phyloP scores from a whole-genome alignment of 2,797 vertebrate species.

The Gambusia yucatana region DNA sequence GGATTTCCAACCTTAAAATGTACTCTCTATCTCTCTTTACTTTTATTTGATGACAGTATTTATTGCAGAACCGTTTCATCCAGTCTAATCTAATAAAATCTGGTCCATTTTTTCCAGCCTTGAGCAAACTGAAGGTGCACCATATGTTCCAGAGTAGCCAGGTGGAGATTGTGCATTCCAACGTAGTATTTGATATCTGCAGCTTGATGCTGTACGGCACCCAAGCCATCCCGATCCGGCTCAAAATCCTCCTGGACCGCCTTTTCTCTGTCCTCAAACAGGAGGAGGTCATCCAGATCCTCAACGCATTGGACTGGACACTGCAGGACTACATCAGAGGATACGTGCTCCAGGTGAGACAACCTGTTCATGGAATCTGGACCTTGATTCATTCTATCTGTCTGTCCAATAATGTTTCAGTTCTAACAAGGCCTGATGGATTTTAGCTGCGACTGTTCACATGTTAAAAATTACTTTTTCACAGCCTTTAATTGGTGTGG shows the following conservation, averaged over 20 bases:
- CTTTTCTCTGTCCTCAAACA: slow-evolving; percentile 97
- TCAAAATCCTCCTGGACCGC: slow-evolving; percentile 96
- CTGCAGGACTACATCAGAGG: slow-evolving; percentile 97
- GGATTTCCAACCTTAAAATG: not conserved
- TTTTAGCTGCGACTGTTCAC: not conserved
- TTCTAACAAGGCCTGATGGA: not conserved
- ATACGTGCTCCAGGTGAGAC: slow-evolving; percentile 92
- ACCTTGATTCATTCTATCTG: not conserved
- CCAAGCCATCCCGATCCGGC: slow-evolving; percentile 93
- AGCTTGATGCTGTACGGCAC: slow-evolving; percentile 98
- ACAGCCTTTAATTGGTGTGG: not conserved
- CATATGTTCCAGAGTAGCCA: slow-evolving; percentile 90
- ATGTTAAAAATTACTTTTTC: not conserved
- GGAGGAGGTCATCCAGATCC: slow-evolving; percentile 95
- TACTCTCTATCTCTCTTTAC: not conserved
- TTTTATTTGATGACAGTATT: not conserved
- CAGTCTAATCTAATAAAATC: slow-evolving; percentile 19
- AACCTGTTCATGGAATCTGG: not conserved
- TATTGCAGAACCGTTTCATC: not conserved
- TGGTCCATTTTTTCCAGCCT: slow-evolving; percentile 78
- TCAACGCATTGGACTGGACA: slow-evolving; percentile 95
- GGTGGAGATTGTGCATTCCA: slow-evolving; percentile 98
- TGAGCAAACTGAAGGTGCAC: slow-evolving; percentile 94
- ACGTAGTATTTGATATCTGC: slow-evolving; percentile 96
- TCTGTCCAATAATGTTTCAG: not conserved